These are phyloP conservation scores for Brachyrhaphis roseni DNA, from an alignment of 2,797 vertebrate genomes.

Conservation along the genomic window DNA sequence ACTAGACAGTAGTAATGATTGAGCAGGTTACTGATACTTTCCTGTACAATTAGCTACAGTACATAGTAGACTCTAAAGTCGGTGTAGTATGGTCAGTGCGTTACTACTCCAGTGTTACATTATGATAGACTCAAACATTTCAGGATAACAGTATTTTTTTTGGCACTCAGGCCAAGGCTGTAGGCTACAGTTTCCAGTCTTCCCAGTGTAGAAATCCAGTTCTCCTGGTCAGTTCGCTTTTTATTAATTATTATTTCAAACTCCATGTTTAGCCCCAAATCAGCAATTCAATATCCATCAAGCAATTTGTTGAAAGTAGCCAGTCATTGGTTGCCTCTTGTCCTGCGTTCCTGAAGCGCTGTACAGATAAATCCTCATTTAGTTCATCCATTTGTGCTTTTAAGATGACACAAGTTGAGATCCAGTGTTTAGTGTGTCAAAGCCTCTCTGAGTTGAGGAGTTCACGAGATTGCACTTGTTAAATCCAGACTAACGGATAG, in stretches of 20 bases:
- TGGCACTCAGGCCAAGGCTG: conserved; percentile 57
- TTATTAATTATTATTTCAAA: conserved; percentile 4
- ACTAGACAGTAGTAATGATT: conserved; percentile 64
- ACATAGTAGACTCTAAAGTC: conserved; percentile 58
- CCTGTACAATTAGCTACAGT: conserved; percentile 66
- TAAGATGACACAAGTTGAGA: conserved; percentile 18
- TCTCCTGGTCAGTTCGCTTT: conserved; percentile 18
- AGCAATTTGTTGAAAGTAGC: conserved; percentile 27
- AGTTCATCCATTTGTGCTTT: conserved; percentile 34
- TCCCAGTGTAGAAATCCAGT: conserved; percentile 60
- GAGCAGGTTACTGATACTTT: conserved; percentile 62
- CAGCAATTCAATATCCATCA: conserved; percentile 15
- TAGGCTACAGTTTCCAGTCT: conserved; percentile 53
- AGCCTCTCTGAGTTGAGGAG: conserved; percentile 36
- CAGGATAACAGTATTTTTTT: conserved; percentile 56
- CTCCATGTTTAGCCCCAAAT: conserved; percentile 25
- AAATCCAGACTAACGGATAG: conserved; percentile 36
- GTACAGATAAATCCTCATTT: conserved; percentile 16
- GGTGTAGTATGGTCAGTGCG: conserved; percentile 64
- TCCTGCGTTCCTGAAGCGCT: conserved; percentile 10
- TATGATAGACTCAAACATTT: conserved; percentile 54
- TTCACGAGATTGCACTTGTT: conserved; percentile 65
- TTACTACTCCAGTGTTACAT: conserved; percentile 72
- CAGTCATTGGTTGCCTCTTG: conserved; percentile 59
- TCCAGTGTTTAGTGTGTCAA: conserved; percentile 66